These are phyloP conservation scores for Eutrigla gurnardus DNA, from an alignment of 2,797 vertebrate species.

Conservation along the genomic window DNA sequence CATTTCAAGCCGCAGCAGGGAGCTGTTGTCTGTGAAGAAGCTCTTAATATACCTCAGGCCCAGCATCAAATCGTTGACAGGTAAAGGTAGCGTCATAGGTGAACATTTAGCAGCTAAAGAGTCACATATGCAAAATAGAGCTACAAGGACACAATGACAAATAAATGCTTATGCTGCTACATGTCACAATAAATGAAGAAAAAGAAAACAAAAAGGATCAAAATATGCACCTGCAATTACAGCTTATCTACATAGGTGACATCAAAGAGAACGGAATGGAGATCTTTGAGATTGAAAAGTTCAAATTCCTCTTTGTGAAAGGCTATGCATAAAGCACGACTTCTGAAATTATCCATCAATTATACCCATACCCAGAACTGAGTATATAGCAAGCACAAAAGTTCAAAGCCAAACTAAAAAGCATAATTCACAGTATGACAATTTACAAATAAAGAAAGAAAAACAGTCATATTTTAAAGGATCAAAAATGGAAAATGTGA, in stretches of 20 bases:
- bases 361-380: not conserved
- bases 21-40: not conserved
- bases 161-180: not conserved
- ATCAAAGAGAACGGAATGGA: not conserved
- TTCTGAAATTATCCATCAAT: not conserved
- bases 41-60: not conserved
- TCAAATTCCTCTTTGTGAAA: not conserved
- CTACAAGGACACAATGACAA: not conserved
- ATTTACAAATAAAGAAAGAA: not conserved
- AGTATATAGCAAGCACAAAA: not conserved
- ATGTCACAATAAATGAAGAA: too few relatives aligned
- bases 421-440: not conserved
- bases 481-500: not conserved
- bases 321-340: too few relatives aligned
- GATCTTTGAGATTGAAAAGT: not conserved
- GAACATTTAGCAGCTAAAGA: too few relatives aligned
- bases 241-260: not conserved
- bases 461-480: not conserved
- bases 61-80: rapidly evolving
- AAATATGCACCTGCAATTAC: not conserved
- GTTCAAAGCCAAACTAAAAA: conserved; percentile 1
- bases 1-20: not conserved
- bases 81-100: too few relatives aligned
- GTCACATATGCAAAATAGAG: too few relatives aligned
- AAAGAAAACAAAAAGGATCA: not conserved